phyloP scores from a whole-genome alignment of 1,140 invertebrate genomes.

The Nasonia giraulti region DNA sequence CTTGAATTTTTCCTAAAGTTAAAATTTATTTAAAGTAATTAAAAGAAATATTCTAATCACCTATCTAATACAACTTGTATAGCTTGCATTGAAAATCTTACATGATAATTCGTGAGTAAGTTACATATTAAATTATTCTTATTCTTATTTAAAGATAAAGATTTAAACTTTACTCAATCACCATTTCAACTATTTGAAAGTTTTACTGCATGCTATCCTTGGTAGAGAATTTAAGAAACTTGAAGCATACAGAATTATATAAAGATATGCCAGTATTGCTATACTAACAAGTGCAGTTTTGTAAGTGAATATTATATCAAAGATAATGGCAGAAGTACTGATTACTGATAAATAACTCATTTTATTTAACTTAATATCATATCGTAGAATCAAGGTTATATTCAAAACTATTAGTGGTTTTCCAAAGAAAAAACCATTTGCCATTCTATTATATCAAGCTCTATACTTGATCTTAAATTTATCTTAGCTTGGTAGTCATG shows the following conservation, averaged over 20 bases:
- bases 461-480: background rate
- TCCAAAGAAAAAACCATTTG: background rate
- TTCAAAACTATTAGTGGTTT: background rate
- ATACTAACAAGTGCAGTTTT: constrained; percentile 19
- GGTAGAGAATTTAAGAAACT: constrained; percentile 35
- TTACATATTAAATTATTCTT: constrained; percentile 23
- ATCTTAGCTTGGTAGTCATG: background rate
- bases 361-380: constrained; percentile 25
- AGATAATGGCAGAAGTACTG: constrained; percentile 35
- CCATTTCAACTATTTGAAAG: background rate
- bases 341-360: constrained; percentile 32
- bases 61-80: constrained; percentile 31
- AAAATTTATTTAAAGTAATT: background rate
- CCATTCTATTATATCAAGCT: background rate
- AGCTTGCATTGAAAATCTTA: constrained; percentile 37
- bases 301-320: constrained; percentile 8
- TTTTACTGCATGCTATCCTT: constrained; percentile 40
- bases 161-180: constrained; percentile 8
- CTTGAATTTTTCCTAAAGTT: background rate
- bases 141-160: background rate
- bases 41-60: constrained; percentile 11
- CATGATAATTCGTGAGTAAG: constrained; percentile 31
- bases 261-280: constrained; percentile 39
- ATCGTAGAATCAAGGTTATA: background rate
- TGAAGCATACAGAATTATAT: constrained; percentile 11